A percentile compares a stretch with the other conserved stretches of the same genome.
Conservation (phyloP, 2,888 invertebrate genomes). For the Camponotus fellah region DNA sequence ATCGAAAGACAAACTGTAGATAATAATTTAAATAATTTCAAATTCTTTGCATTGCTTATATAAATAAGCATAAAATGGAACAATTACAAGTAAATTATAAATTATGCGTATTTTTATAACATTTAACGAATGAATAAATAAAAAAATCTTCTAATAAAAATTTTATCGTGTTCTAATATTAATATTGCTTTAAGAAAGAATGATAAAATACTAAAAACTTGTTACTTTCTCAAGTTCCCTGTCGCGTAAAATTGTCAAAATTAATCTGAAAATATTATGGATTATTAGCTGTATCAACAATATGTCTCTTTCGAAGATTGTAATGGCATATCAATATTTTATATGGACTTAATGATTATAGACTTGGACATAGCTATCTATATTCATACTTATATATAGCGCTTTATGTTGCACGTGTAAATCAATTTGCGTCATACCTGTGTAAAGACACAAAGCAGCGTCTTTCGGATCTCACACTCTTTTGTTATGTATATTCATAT, state of each 20-base stretch:
- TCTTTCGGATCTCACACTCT: conserved; percentile 28
- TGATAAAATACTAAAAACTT: background rate
- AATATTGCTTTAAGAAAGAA: background rate
- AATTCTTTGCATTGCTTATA: background rate
- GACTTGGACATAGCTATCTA: conserved; percentile 1
- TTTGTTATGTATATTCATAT: conserved; percentile 4
- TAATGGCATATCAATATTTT: background rate
- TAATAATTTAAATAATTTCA: conserved; percentile 1
- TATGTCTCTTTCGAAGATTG: background rate
- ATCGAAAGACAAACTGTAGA: background rate
- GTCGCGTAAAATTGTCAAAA: background rate
- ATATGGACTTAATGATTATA: background rate
- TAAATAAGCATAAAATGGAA: background rate
- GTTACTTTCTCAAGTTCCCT: background rate
- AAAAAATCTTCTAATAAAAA: background rate
- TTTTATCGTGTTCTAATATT: background rate
- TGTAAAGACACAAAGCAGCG: conserved; percentile 40
- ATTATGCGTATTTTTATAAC: background rate
- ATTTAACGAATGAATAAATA: background rate
- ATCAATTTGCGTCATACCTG: conserved; percentile 17
- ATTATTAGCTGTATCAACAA: background rate
- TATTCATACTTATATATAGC: background rate
- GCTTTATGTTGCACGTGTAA: background rate
- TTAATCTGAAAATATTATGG: background rate
- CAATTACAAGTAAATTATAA: conserved; percentile 3